Percentiles rank a stretch among this genome's conserved stretches.
Evolutionary conservation across 2,888 invertebrate species (phyloP).

Genomic region (Fragum whitleyi): DNA sequence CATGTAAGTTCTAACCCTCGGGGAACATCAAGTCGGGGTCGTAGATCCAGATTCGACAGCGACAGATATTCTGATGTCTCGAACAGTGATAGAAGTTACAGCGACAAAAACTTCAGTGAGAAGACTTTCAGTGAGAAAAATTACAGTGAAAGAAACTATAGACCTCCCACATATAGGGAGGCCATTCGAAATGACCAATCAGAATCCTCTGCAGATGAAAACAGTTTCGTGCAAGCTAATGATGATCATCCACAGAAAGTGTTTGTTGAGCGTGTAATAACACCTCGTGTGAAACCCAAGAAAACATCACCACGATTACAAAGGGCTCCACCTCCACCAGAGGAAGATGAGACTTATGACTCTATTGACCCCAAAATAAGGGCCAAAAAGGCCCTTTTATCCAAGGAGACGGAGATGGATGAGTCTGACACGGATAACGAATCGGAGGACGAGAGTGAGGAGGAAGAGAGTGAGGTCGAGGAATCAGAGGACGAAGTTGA

Average conservation of each 20-base stretch:
- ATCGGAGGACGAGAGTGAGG: slow-evolving; percentile 57
- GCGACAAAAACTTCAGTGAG: slow-evolving; percentile 33
- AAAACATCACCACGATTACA: slow-evolving; percentile 24
- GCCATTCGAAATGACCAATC: slow-evolving; percentile 55
- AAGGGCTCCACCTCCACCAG: slow-evolving; percentile 57
- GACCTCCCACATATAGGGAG: slow-evolving; percentile 63
- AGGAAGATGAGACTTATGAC: slow-evolving; percentile 67
- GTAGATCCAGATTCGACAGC: slow-evolving; percentile 31
- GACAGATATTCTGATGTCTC: slow-evolving; percentile 50
- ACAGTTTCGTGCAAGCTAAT: slow-evolving; percentile 71
- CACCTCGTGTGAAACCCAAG: slow-evolving; percentile 30
- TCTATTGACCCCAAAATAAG: slow-evolving; percentile 62
- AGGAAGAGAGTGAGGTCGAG: slow-evolving; percentile 59
- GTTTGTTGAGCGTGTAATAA: slow-evolving; percentile 73
- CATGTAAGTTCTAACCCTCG: slow-evolving; percentile 28
- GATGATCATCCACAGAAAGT: slow-evolving; percentile 73
- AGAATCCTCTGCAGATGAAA: slow-evolving; percentile 58
- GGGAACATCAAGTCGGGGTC: slow-evolving; percentile 37
- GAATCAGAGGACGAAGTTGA: slow-evolving; percentile 38
- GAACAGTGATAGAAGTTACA: slow-evolving; percentile 35
- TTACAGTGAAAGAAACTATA: slow-evolving; percentile 47
- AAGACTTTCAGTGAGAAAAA: slow-evolving; percentile 23
- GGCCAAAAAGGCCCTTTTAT: slow-evolving; percentile 28
- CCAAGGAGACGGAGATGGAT: slow-evolving; percentile 56
- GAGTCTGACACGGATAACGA: slow-evolving; percentile 68